Evolutionary conservation across 1,140 invertebrate species (phyloP).

Genomic region (Pachypsylla venusta): DNA sequence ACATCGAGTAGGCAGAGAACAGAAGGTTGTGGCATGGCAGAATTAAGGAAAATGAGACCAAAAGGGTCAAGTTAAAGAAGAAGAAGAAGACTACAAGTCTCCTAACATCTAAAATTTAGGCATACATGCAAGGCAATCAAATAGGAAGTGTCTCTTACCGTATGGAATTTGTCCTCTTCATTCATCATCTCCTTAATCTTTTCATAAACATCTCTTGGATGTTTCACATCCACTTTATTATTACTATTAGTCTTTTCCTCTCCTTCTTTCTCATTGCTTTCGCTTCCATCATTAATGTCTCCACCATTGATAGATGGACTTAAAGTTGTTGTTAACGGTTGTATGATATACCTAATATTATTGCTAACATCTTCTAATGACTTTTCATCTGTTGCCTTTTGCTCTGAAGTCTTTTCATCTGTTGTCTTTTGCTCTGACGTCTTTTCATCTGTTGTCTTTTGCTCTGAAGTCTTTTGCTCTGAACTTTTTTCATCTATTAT

Average conservation of each 20-base stretch:
- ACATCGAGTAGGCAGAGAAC: background rate
- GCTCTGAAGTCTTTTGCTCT: background rate
- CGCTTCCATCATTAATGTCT: too few species aligned
- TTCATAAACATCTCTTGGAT: constrained; percentile 2
- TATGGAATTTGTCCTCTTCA: constrained; percentile 4
- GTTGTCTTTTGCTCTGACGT: background rate
- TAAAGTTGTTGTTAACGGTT: background rate
- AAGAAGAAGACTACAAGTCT: background rate
- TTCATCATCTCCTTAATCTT: constrained; percentile 5
- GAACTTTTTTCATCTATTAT: too few species aligned
- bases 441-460: background rate
- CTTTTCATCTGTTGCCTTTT: background rate
- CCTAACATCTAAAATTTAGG: too few species aligned
- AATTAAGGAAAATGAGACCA: background rate
- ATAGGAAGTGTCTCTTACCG: too few species aligned
- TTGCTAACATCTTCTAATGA: background rate
- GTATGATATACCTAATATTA: background rate
- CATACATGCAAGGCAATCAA: too few species aligned
- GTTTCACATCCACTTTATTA: background rate
- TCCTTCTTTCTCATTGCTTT: background rate
- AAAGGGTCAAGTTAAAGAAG: background rate
- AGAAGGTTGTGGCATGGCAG: background rate
- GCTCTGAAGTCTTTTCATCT: background rate
- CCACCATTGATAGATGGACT: background rate
- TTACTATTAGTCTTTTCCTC: constrained; percentile 7